phyloP scores from a whole-genome alignment of 1,140 invertebrate genomes.

The Eupeodes corollae region DNA sequence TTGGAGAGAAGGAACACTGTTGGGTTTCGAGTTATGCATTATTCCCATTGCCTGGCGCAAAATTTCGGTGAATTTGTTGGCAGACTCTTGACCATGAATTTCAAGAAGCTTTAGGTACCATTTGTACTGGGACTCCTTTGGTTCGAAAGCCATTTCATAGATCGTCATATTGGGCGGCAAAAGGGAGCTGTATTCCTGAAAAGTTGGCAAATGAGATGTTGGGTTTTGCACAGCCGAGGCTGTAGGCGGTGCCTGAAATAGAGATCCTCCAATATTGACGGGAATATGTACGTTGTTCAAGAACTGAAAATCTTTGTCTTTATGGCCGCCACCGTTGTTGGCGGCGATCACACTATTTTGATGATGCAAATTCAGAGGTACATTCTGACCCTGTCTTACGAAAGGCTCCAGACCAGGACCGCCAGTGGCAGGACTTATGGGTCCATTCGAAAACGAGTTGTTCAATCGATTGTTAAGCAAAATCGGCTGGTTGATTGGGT shows the following conservation, averaged over 20 bases:
- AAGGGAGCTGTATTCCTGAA: slow-evolving; percentile 21
- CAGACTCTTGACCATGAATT: slow-evolving; percentile 32
- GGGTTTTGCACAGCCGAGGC: slow-evolving; percentile 22
- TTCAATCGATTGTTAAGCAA: slow-evolving; percentile 24
- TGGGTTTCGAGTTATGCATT: slow-evolving; percentile 4
- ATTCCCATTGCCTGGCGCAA: slow-evolving; percentile 27
- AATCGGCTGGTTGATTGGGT: slow-evolving; percentile 11
- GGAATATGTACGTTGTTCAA: slow-evolving; percentile 39
- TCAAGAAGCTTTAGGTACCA: slow-evolving; percentile 33
- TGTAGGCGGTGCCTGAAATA: slow-evolving; percentile 19
- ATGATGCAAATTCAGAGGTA: slow-evolving; percentile 2
- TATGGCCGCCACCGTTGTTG: slow-evolving; percentile 9
- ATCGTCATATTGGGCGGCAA: slow-evolving; percentile 35
- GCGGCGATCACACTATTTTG: slow-evolving; percentile 21
- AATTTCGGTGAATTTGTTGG: slow-evolving; percentile 35
- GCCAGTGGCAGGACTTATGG: slow-evolving; percentile 23
- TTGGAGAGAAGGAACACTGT: slow-evolving; percentile 1
- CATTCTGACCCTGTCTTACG: slow-evolving; percentile 6
- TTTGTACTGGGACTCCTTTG: slow-evolving; percentile 35
- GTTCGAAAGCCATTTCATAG: slow-evolving; percentile 34
- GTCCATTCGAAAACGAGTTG: slow-evolving; percentile 28
- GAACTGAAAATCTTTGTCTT: slow-evolving; percentile 41
- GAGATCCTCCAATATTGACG: slow-evolving; percentile 25
- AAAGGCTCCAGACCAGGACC: slow-evolving; percentile 9
- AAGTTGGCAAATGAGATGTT: slow-evolving; percentile 26